Base-by-base conservation (phyloP, 2,797 vertebrate genomes). In the Brachyalestes nurse region DNA sequence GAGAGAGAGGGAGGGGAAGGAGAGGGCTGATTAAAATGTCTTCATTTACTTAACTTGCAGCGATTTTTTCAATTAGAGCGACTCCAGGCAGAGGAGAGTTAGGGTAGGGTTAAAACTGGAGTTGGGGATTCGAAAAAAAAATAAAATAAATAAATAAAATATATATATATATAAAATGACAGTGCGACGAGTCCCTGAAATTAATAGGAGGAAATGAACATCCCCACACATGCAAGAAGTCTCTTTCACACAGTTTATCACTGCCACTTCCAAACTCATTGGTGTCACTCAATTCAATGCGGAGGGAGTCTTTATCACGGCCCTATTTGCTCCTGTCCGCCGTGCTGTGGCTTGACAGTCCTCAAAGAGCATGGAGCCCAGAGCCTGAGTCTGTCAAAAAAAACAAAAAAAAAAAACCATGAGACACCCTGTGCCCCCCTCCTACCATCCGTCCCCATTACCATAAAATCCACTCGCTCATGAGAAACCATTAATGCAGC, bases 1-100 rank as follows among this genome's bases (percentile, higher is more conserved):
- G 93, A 88, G 88, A 89, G 82, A 84, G 78, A 86, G 77, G 88
- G 64, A 73, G 86, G 84, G 84, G 88, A 87, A 87, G 88, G 88
- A 88, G 51, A 74, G 79, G 90, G 87, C 93, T 95, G 94, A 95
- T 95, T 95, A 93, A 95, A 94, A 93, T 91, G 91, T 92, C 92
- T 93, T 95, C 91, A 94, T 94, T 95, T 95, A 94, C 93, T 95
- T 95, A 94, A 95, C 93, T 85, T 92, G 91, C 90, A 94, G 92
- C 91, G 93, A 93, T 95, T 95, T 94, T 95, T 95, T 95, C 93
- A 95, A 95, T 95, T 95, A 95, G 94, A 92, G 90, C 89, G 90
- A 93, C 92, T 92, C 87, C 88, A 92, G 91, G 92, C 92, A 86
- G 89, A 91, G 92, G 92, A 85, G 89, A 91, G 92, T 92, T 93